Conservation (phyloP, 2,113 vertebrate genomes). For the Mugil cephalus region DNA sequence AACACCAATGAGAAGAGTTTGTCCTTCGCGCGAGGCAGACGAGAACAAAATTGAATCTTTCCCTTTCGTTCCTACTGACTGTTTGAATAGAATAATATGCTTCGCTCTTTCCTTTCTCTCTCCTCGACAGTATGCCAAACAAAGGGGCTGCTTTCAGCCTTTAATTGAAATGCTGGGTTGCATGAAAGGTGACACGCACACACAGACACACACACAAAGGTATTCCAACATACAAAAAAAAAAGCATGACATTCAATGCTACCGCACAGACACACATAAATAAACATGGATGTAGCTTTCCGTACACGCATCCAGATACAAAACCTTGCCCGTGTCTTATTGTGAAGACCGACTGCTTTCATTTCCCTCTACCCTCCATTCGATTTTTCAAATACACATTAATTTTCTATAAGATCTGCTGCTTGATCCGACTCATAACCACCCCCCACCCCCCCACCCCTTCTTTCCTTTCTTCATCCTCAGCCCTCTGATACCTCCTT, state of each 20-base stretch:
- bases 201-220: slow-evolving; percentile 19
- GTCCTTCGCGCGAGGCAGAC: slow-evolving; percentile 71
- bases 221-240: slow-evolving; percentile 41
- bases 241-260: slow-evolving; percentile 17
- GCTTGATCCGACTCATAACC: slow-evolving; percentile 14
- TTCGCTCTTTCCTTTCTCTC: slow-evolving; percentile 53
- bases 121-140: slow-evolving; percentile 59
- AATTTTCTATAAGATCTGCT: slow-evolving; percentile 1
- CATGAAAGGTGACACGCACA: slow-evolving; percentile 44
- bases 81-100: slow-evolving; percentile 71
- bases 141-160: slow-evolving; percentile 69
- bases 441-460: not conserved
- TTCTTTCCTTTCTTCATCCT: not conserved
- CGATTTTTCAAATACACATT: not conserved
- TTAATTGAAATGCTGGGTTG: slow-evolving; percentile 67
- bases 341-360: not conserved
- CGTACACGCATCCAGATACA: not conserved
- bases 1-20: slow-evolving; percentile 66
- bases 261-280: not conserved
- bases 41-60: slow-evolving; percentile 61
- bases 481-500: slow-evolving; percentile 19
- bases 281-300: not conserved
- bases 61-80: slow-evolving; percentile 48
- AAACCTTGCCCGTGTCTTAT: not conserved
- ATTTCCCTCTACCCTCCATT: not conserved